phyloP scores from a whole-genome alignment of 92 coral and sea anemone species.

The Zoanthus sociatus region DNA sequence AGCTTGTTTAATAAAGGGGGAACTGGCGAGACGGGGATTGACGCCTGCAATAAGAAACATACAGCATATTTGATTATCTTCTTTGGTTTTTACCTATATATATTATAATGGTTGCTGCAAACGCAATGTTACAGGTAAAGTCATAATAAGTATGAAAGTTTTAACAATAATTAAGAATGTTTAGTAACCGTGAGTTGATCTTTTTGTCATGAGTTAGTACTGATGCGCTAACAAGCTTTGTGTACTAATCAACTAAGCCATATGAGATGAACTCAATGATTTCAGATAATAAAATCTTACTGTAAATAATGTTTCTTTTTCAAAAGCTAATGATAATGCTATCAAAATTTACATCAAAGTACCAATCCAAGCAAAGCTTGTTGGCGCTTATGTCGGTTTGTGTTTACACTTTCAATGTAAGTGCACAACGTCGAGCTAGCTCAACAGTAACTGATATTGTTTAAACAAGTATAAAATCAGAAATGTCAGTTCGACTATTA shows the following conservation, averaged over 20 bases:
- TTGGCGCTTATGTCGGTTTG: background rate
- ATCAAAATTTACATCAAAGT: background rate
- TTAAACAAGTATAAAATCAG: too few relatives aligned
- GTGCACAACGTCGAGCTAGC: background rate
- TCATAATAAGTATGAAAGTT: background rate
- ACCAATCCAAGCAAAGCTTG: background rate
- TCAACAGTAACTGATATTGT: too few relatives aligned
- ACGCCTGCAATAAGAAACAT: conserved; percentile 72
- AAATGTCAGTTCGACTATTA: background rate
- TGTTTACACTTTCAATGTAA: background rate
- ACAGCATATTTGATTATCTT: background rate
- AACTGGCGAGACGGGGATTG: conserved; percentile 96
- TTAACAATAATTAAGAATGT: background rate
- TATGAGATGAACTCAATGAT: too few relatives aligned
- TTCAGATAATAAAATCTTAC: too few relatives aligned
- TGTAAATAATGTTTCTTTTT: too few relatives aligned
- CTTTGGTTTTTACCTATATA: background rate
- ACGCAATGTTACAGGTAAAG: background rate
- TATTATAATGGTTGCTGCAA: background rate
- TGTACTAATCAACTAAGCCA: too few relatives aligned
- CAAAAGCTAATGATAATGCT: background rate
- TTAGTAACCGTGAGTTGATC: background rate
- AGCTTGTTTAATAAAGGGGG: conserved; percentile 98
- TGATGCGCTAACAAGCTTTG: too few relatives aligned
- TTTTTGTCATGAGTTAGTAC: background rate